Evolutionary conservation across 2,113 vertebrate species (phyloP), one percentile per base, ranked within the genome.

Genomic region (Lepus americanus): DNA sequence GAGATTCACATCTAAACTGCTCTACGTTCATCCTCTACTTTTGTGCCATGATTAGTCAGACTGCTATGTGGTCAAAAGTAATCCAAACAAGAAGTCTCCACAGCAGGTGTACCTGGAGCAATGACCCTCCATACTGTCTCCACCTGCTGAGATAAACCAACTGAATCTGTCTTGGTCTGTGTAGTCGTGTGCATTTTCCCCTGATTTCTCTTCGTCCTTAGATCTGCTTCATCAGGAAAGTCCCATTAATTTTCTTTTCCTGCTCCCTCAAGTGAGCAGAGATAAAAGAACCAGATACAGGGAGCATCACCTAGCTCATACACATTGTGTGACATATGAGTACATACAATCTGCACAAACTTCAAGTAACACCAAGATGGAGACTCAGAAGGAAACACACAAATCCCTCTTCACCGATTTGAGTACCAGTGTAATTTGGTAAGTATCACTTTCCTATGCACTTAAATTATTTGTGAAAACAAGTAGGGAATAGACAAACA

Each of bases 401-500:
- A 76, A 74, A 49, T 59, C 36, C 19, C 9, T 55, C 19, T 78
- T 55, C 22, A 89, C 44, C 55, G 81, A 23, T 29, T 33, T 74
- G 72, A 72, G 27, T 61, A 77, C 44, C 25, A 8, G 53, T 61
- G 16, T 69, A 90, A 8, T 55, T 76, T 66, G 29, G 12, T 79
- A 25, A 33, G 53, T 59, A 72, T 61, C 61, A 33, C 31, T 91
- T 91, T 96, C 36, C 64, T 82, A 25, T 6, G 10, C 69, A 74
- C 53, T 89, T 90, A 73, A 84, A 64, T 76, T 85, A 74, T 81
- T 84, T 94, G 89, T 84, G 16, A 92, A 93, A 88, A 76, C 51
- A 80, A 87, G 51, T 64, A 84, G 39, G 53, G 51, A 74, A 74
- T 79, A 61, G 1, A n/a, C 16, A 77, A 61, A 82, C 5, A 92